Evolutionary conservation across 2,797 vertebrate species (phyloP).

Genomic region (Galaxias olidus): DNA sequence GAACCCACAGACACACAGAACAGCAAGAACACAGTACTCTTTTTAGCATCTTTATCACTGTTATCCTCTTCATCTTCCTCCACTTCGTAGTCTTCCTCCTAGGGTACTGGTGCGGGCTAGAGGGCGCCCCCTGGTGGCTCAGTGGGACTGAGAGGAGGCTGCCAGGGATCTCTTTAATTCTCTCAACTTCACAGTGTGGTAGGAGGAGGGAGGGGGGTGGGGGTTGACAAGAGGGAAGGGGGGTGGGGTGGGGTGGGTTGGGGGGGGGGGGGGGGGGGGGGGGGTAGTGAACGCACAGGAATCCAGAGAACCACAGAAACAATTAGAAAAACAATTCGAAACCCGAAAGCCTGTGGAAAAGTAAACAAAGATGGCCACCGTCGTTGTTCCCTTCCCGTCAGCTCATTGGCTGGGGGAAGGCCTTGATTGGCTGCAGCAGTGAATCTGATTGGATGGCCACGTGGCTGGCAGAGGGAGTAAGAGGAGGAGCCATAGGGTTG

Average conservation of each 20-base stretch:
- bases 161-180: constrained; percentile 40
- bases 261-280: constrained; percentile 42
- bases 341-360: constrained; percentile 61
- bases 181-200: constrained; percentile 81
- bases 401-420: constrained; percentile 60
- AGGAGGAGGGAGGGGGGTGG: constrained; percentile 53
- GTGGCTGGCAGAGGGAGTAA: constrained; percentile 46
- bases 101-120: constrained; percentile 52
- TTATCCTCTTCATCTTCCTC: constrained; percentile 30
- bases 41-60: constrained; percentile 50
- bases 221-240: constrained; percentile 36
- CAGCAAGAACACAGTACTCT: constrained; percentile 77
- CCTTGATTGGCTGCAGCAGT: constrained; percentile 56
- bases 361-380: constrained; percentile 66
- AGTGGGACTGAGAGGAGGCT: constrained; percentile 56
- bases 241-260: constrained; percentile 78
- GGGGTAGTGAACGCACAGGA: constrained; percentile 53
- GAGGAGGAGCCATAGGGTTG: constrained; percentile 32
- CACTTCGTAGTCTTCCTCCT: constrained; percentile 51
- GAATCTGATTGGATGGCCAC: constrained; percentile 59
- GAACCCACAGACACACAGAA: constrained; percentile 80
- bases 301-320: constrained; percentile 53
- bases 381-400: constrained; percentile 57
- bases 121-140: constrained; percentile 55
- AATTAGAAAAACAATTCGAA: constrained; percentile 68